Base-by-base conservation (phyloP, 2,888 invertebrate genomes). In the Oegoconia quadripuncta region DNA sequence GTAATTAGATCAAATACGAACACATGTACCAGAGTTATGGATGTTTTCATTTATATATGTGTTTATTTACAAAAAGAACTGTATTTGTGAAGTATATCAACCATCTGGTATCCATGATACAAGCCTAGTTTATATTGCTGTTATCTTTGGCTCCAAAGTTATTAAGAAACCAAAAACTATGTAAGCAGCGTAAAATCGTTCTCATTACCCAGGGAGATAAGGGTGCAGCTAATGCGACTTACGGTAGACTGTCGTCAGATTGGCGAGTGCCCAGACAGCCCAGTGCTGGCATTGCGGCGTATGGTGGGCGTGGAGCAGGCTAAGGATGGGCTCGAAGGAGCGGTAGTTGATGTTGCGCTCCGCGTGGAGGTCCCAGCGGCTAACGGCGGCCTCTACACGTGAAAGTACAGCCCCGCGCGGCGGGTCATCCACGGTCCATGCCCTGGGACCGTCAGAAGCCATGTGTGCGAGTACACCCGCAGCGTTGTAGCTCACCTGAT, bases 261-360 rank as follows among this genome's bases (percentile, higher is more conserved):
- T 99, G 33, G 98, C 97, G 42, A 99, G 88, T 0, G 98, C 98
- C 98, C 98, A 99, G 5, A 95, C 94, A 2, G 98, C 97, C 98
- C 98, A 98, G 72, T 96, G 94, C 73, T 97, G 97, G 74, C 97
- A 97, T 71, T 95, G 93, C 1, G 96, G 95, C 1, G 97, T 97
- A 67, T 97, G 95, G 56, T 93, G 92, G 37, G 94, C 92, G 45
- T 91, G 89, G 30, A 97, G 90, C 45, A 99, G 87, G 47, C 94
- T 91, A 15, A 99, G 88, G 45, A 99, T 97, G 1, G 99, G 99
- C 68, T 96, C 94, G 84, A 99, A 98, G 18, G 82, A 81, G 39
- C 97, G 92, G 79, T 99, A 99, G 86, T 99, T 99, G 51, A 99
- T 99, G 74, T 97, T 98, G 28, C 99, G 89, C 60, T 93, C 93